Percentiles rank a stretch among this genome's conserved stretches.
phyloP scores from a whole-genome alignment of 2,797 vertebrate genomes.

The Diplodus puntazzo region DNA sequence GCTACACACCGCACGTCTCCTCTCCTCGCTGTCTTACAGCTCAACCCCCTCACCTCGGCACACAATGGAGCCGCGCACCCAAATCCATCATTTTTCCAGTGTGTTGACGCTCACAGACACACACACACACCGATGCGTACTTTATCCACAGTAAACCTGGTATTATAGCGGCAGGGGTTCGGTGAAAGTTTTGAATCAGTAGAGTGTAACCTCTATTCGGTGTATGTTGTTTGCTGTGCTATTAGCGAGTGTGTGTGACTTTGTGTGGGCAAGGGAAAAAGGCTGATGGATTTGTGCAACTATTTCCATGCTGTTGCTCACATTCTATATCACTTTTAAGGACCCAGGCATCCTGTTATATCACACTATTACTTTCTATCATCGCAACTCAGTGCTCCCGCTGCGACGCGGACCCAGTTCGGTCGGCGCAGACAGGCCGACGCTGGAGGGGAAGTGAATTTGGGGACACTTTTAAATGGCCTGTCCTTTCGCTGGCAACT shows the following conservation, averaged over 20 bases:
- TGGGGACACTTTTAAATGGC: constrained; percentile 61
- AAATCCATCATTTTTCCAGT: constrained; percentile 44
- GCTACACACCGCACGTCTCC: constrained; percentile 15
- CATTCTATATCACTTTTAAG: constrained; percentile 45
- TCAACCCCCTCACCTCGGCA: constrained; percentile 37
- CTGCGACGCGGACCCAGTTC: constrained; percentile 31
- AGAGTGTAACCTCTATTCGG: constrained; percentile 18
- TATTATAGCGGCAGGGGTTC: constrained; percentile 30
- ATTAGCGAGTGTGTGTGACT: constrained; percentile 1
- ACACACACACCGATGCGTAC: not conserved
- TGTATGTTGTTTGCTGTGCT: constrained; percentile 4
- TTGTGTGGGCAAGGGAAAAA: constrained; percentile 3
- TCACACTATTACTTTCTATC: constrained; percentile 42
- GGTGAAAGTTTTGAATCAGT: constrained; percentile 19
- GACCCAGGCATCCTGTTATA: constrained; percentile 14
- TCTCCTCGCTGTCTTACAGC: constrained; percentile 11
- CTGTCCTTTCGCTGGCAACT: constrained; percentile 57
- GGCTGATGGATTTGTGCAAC: constrained; percentile 6
- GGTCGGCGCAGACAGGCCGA: constrained; percentile 27
- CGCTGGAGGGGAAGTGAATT: constrained; percentile 54
- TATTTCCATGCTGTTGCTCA: constrained; percentile 36
- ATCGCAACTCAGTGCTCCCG: constrained; percentile 11
- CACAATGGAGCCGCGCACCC: not conserved
- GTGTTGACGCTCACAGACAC: not conserved
- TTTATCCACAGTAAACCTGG: constrained; percentile 9